A percentile compares a stretch with the other conserved stretches of the same genome.
phyloP scores from a whole-genome alignment of 2,797 vertebrate genomes.

The Decapterus maruadsi region DNA sequence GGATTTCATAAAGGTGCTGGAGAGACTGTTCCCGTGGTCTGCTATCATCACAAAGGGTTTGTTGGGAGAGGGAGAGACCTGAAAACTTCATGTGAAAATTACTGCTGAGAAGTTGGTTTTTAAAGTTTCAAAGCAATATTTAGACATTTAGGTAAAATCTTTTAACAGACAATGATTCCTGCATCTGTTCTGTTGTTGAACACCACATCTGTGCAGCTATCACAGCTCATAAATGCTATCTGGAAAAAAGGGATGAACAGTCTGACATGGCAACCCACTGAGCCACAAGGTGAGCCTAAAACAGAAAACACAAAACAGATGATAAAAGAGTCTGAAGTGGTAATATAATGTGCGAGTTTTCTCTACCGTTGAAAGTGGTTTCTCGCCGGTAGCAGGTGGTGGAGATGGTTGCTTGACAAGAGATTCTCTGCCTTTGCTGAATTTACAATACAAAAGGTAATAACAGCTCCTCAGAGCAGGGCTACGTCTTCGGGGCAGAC shows the following conservation, averaged over 20 bases:
- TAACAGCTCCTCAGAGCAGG: no score
- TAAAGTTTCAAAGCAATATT: background rate
- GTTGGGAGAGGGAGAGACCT: background rate
- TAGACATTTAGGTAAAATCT: background rate
- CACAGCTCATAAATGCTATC: background rate
- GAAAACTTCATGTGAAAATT: background rate
- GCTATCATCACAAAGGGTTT: background rate
- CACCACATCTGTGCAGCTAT: background rate
- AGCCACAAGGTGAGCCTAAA: background rate
- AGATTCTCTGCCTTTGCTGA: no score
- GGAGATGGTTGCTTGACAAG: no score
- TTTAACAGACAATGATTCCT: background rate
- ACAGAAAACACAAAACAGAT: background rate
- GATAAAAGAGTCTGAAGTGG: background rate
- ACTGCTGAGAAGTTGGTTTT: background rate
- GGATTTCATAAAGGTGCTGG: conserved; percentile 19
- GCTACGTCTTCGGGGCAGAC: no score
- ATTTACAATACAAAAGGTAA: no score
- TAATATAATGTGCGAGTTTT: no score
- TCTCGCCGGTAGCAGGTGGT: no score
- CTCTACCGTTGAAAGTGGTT: no score
- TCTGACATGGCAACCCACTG: background rate
- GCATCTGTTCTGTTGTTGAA: background rate
- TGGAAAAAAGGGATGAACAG: background rate
- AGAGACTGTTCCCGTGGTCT: background rate